These are phyloP conservation scores for Eutolmus rufibarbis DNA, from an alignment of 2,888 invertebrate genomes.

Conservation along the genomic window DNA sequence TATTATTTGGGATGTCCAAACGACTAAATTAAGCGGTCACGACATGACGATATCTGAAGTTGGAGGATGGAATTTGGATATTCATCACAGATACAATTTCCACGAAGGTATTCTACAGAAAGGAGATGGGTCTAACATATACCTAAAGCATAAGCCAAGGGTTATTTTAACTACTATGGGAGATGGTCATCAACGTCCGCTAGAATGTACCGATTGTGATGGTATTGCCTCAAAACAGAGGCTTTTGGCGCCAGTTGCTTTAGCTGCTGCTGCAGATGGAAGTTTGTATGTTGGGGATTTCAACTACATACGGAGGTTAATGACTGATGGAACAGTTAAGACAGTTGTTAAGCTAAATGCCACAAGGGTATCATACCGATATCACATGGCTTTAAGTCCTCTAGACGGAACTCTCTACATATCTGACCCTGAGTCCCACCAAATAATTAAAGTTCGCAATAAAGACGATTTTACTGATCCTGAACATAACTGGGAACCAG, in stretches of 20 bases:
- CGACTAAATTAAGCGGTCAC: conserved; percentile 92
- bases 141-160: conserved; percentile 89
- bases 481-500: conserved; percentile 92
- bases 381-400: conserved; percentile 95
- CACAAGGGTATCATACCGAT: conserved; percentile 92
- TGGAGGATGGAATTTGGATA: conserved; percentile 97
- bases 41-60: conserved; percentile 97
- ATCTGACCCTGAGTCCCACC: conserved; percentile 94
- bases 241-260: conserved; percentile 89
- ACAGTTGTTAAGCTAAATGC: conserved; percentile 71
- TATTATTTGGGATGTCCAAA: conserved; percentile 95
- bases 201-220: conserved; percentile 83
- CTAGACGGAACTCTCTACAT: conserved; percentile 93
- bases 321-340: conserved; percentile 77
- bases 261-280: conserved; percentile 91
- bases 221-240: conserved; percentile 81
- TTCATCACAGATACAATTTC: conserved; percentile 97
- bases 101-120: conserved; percentile 97
- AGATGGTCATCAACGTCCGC: conserved; percentile 85
- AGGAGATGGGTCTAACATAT: conserved; percentile 96
- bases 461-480: conserved; percentile 84
- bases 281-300: conserved; percentile 95
- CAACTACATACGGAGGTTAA: conserved; percentile 87
- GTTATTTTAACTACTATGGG: conserved; percentile 92
- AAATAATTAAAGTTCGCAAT: conserved; percentile 86